Evolutionary conservation across 1,140 invertebrate genomes (phyloP).

Genomic region (Tetragnatha versicolor): DNA sequence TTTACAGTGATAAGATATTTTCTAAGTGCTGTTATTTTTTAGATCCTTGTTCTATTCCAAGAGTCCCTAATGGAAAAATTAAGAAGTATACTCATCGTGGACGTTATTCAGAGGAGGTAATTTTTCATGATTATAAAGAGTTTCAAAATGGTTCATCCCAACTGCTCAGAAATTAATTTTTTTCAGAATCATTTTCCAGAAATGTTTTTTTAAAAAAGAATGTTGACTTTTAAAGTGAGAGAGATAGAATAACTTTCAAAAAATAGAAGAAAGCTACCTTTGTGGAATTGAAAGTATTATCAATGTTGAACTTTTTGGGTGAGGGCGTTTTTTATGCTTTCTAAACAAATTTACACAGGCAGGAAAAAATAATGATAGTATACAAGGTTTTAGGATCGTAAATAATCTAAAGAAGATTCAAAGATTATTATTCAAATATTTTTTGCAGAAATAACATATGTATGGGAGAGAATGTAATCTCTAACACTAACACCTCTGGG

Average conservation of each 20-base stretch:
- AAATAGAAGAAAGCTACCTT: too few species aligned
- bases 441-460: background rate
- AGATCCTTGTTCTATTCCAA: conserved; percentile 14
- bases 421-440: background rate
- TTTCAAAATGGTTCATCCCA: background rate
- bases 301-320: too few species aligned
- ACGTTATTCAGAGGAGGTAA: background rate
- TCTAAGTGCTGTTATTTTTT: background rate
- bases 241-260: too few species aligned
- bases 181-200: background rate
- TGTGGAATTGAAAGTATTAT: too few species aligned
- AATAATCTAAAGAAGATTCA: too few species aligned
- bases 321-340: too few species aligned
- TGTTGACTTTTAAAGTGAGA: background rate
- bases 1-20: background rate
- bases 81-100: background rate
- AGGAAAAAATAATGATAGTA: too few species aligned
- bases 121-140: background rate
- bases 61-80: conserved; percentile 1
- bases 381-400: too few species aligned
- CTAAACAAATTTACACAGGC: too few species aligned
- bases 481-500: background rate
- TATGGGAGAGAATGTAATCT: background rate
- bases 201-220: background rate
- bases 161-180: too few species aligned